Evolutionary conservation across 2,113 vertebrate species (phyloP), one percentile per base, ranked within the genome.

Genomic region (Python bivittatus): DNA sequence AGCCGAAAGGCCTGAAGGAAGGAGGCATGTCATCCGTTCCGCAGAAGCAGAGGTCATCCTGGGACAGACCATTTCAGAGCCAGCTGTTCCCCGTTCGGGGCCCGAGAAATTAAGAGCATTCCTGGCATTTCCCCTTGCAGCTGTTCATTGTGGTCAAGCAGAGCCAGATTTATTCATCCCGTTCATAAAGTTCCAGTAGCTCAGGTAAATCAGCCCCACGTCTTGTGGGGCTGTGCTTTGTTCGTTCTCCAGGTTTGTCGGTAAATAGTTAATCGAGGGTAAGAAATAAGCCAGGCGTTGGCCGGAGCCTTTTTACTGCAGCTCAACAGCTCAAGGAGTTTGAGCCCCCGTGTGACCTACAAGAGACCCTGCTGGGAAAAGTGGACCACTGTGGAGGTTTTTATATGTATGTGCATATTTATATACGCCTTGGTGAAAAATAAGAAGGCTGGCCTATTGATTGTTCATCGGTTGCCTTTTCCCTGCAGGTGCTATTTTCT

Each of bases 61-160:
- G 90, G 93, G 94, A 93, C 94, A 64, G 9, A 0, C 25, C 7
- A 42, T 90, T 88, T 85, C 13, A 1, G 90, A 60, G 92, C 91
- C 0, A 6, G 94, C 95, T 93, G 84, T 53, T 86, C 95, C 94
- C 86, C 90, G 86, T 90, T 0, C 84, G 13, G 89, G 89, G 91
- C 86, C 15, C 60, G 93, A 79, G 58, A 58, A 83, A 86, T 38
- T 86, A 95, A 95, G 11, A 91, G 93, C 17, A 91, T 90, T 91
- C 92, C 91, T 79, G 1, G 68, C 92, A 88, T 68, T 48, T 64
- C 83, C 86, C 86, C 42, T 94, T 91, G 90, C 93, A 95, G 54
- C 83, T 92, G 54, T 64, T 56, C 23, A 90, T 93, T 94, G 88
- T 90, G 93, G 94, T 91, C 91, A 92, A 93, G 91, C 90, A 91